Evolutionary conservation across 2,888 invertebrate genomes (phyloP).

Genomic region (Brenthis hecate): DNA sequence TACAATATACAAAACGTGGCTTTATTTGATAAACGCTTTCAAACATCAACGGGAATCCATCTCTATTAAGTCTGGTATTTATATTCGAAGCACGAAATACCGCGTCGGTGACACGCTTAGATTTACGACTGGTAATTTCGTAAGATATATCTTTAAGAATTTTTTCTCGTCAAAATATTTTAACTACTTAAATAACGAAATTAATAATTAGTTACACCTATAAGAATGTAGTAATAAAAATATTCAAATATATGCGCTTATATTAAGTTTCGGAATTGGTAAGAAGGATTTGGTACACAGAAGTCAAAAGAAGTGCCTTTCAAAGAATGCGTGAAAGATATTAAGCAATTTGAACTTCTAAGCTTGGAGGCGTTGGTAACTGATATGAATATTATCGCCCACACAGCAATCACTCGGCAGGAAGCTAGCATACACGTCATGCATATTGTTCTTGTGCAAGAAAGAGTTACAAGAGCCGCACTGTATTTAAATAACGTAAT

Average conservation of each 20-base stretch:
- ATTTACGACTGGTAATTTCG: slow-evolving; percentile 33
- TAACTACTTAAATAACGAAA: neutral
- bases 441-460: slow-evolving; percentile 45
- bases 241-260: neutral
- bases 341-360: slow-evolving; percentile 23
- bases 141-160: slow-evolving; percentile 19
- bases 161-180: slow-evolving; percentile 8
- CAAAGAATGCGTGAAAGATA: neutral
- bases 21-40: slow-evolving; percentile 35
- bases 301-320: neutral
- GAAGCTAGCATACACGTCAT: slow-evolving; percentile 57
- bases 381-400: slow-evolving; percentile 57
- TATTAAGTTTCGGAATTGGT: neutral
- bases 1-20: slow-evolving; percentile 29
- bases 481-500: slow-evolving; percentile 39
- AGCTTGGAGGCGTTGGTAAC: slow-evolving; percentile 28
- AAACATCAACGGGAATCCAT: slow-evolving; percentile 23
- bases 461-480: slow-evolving; percentile 44
- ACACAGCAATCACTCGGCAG: slow-evolving; percentile 60
- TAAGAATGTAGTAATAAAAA: neutral
- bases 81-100: slow-evolving; percentile 34
- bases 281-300: neutral
- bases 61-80: slow-evolving; percentile 29
- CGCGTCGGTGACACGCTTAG: slow-evolving; percentile 19
- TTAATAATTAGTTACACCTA: no score